Conservation (phyloP, 2,888 invertebrate species). For the Leptinotarsa juncta region DNA sequence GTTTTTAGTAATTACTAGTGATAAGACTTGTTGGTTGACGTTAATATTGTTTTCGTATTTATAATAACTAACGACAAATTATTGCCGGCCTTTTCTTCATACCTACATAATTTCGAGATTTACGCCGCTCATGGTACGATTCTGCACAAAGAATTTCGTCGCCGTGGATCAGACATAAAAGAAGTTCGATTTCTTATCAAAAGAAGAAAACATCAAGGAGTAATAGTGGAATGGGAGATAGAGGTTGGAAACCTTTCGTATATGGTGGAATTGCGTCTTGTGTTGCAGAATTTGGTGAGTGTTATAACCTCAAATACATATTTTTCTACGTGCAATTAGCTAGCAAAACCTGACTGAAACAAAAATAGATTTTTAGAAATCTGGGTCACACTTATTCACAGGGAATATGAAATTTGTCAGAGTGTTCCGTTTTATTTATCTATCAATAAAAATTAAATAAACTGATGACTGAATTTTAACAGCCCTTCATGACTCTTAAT, state of each 20-base stretch:
- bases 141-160: conserved; percentile 33
- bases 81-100: neutral
- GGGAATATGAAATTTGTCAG: too few relatives aligned
- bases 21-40: neutral
- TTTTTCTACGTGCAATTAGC: neutral
- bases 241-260: conserved; percentile 92
- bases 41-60: neutral
- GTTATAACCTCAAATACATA: neutral
- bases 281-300: conserved; percentile 91
- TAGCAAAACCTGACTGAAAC: neutral
- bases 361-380: conserved; percentile 6
- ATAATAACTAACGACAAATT: neutral
- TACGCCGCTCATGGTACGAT: conserved; percentile 40
- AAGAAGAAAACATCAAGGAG: conserved; percentile 32
- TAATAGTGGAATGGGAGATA: conserved; percentile 76
- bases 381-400: neutral
- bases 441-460: too few relatives aligned
- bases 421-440: too few relatives aligned
- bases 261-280: conserved; percentile 95
- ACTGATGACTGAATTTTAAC: too few relatives aligned
- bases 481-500: too few relatives aligned
- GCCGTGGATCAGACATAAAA: conserved; percentile 43
- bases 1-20: neutral
- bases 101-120: neutral
- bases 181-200: conserved; percentile 21